Percentiles rank a stretch among this genome's conserved stretches.
Evolutionary conservation across 2,888 invertebrate genomes (phyloP).

Genomic region (Acleris cristana): DNA sequence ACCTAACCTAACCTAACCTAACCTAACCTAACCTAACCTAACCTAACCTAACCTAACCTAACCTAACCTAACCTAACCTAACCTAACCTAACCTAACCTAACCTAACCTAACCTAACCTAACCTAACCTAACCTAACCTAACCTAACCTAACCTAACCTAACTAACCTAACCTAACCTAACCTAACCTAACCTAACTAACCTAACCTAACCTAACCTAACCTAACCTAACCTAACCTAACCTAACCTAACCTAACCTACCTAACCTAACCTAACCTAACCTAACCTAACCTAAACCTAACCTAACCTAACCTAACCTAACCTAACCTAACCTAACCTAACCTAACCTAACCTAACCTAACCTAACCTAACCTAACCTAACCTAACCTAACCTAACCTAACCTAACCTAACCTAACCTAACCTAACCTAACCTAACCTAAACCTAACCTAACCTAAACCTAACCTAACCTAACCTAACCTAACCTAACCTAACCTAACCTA

Average conservation of each 20-base stretch:
- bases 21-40: constrained; percentile 37
- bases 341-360: constrained; percentile 39
- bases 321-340: constrained; percentile 40
- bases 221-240: constrained; percentile 35
- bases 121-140: constrained; percentile 31
- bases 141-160: constrained; percentile 33
- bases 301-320: constrained; percentile 37
- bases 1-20: constrained; percentile 38
- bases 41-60: constrained; percentile 29
- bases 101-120: constrained; percentile 24
- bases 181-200: constrained; percentile 13
- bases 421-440: constrained; percentile 27
- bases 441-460: constrained; percentile 20
- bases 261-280: constrained; percentile 21
- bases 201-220: constrained; percentile 21
- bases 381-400: constrained; percentile 38
- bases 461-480: constrained; percentile 29
- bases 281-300: constrained; percentile 23
- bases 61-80: constrained; percentile 19
- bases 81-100: constrained; percentile 29
- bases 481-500: constrained; percentile 24
- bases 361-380: constrained; percentile 36
- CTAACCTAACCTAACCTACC: constrained; percentile 21
- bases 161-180: constrained; percentile 16
- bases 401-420: constrained; percentile 37